Percentiles rank a stretch among this genome's conserved stretches.
phyloP scores from a whole-genome alignment of 2,797 vertebrate species.

The Lateolabrax maculatus region DNA sequence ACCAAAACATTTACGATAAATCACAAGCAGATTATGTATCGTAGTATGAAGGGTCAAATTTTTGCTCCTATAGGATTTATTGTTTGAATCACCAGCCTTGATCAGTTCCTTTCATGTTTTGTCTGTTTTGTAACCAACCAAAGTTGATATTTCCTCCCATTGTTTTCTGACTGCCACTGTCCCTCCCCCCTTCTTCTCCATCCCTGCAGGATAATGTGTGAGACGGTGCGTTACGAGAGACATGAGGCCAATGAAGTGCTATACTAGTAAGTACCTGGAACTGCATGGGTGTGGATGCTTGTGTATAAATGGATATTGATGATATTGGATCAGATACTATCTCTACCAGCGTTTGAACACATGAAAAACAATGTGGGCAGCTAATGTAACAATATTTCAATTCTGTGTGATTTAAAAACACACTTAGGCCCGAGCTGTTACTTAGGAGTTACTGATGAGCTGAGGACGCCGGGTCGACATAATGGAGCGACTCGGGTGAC shows the following conservation, averaged over 20 bases:
- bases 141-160: neutral
- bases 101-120: neutral
- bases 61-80: neutral
- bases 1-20: too few relatives aligned
- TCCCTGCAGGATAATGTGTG: constrained; percentile 94
- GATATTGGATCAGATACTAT: constrained; percentile 11
- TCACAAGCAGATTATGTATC: too few relatives aligned
- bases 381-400: neutral
- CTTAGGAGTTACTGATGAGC: constrained; percentile 46
- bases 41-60: neutral
- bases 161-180: constrained; percentile 31
- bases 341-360: neutral
- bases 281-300: neutral
- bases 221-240: constrained; percentile 97
- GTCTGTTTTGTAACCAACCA: neutral
- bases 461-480: neutral
- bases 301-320: constrained; percentile 19
- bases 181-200: constrained; percentile 19
- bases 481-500: neutral
- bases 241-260: constrained; percentile 99
- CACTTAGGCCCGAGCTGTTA: neutral
- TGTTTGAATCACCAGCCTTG: neutral
- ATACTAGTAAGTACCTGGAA: constrained; percentile 93
- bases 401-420: constrained; percentile 25
- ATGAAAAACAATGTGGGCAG: constrained; percentile 4